Percentiles rank a stretch among this genome's conserved stretches.
These are phyloP conservation scores for Peromyscus melanophrys DNA, from an alignment of 2,797 vertebrate genomes.

Conservation along the genomic window DNA sequence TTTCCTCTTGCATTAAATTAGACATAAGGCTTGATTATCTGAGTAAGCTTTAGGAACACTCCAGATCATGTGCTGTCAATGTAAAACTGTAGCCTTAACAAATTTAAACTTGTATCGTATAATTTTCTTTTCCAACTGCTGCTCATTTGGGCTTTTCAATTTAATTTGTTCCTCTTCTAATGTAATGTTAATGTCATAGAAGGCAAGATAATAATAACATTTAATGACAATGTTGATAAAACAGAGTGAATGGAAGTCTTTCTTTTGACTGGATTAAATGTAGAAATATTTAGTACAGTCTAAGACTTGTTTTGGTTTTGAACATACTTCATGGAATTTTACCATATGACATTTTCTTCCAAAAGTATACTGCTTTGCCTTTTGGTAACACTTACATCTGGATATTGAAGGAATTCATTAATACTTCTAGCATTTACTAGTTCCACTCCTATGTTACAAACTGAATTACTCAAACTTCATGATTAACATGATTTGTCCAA, in stretches of 20 bases:
- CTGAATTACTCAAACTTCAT: slow-evolving; percentile 60
- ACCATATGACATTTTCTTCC: slow-evolving; percentile 19
- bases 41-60: slow-evolving; percentile 39
- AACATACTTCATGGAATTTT: slow-evolving; percentile 63
- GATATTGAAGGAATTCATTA: slow-evolving; percentile 52
- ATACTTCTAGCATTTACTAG: slow-evolving; percentile 60
- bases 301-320: slow-evolving; percentile 53
- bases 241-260: slow-evolving; percentile 7
- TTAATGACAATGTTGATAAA: slow-evolving; percentile 63
- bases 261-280: slow-evolving; percentile 29
- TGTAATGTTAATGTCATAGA: slow-evolving; percentile 44
- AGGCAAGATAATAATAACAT: slow-evolving; percentile 59
- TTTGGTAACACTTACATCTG: slow-evolving; percentile 56
- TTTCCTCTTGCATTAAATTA: slow-evolving; percentile 61
- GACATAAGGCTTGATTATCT: slow-evolving; percentile 47
- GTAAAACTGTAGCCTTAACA: slow-evolving; percentile 41
- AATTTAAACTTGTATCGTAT: slow-evolving; percentile 57
- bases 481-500: slow-evolving; percentile 52
- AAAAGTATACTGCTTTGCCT: slow-evolving; percentile 45
- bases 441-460: slow-evolving; percentile 65
- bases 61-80: slow-evolving; percentile 19
- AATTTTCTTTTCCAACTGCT: slow-evolving; percentile 51
- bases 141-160: slow-evolving; percentile 35
- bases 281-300: slow-evolving; percentile 33
- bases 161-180: slow-evolving; percentile 42